Evolutionary conservation across 2,797 vertebrate genomes (phyloP).

Genomic region (Hyperoplus immaculatus): DNA sequence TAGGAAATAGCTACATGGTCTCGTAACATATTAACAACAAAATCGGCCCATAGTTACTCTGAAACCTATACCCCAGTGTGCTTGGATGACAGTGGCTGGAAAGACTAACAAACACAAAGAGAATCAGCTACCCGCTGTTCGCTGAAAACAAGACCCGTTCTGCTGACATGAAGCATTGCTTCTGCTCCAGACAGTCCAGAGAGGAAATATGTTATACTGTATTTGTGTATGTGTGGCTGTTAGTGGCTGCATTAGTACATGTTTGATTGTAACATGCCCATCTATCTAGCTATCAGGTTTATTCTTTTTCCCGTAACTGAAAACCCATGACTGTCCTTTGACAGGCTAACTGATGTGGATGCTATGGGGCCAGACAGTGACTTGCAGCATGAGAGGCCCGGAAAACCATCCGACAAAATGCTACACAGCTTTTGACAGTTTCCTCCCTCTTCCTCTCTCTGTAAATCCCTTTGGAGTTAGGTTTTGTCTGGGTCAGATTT

Average conservation of each 20-base stretch:
- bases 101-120: constrained; percentile 47
- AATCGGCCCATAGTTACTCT: constrained; percentile 35
- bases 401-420: constrained; percentile 55
- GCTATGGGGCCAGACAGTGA: constrained; percentile 57
- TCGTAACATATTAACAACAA: constrained; percentile 53
- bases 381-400: constrained; percentile 54
- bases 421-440: constrained; percentile 55
- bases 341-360: constrained; percentile 46
- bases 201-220: constrained; percentile 9
- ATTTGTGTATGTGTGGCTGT: constrained; percentile 27
- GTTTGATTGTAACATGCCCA: constrained; percentile 40
- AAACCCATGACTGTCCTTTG: constrained; percentile 51
- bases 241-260: constrained; percentile 14
- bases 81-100: constrained; percentile 40
- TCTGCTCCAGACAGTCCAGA: constrained; percentile 23
- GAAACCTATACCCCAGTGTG: constrained; percentile 50
- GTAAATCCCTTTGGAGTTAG: constrained; percentile 51
- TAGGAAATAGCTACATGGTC: constrained; percentile 55
- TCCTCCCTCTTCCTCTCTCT: constrained; percentile 53
- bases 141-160: constrained; percentile 38
- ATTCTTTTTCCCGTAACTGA: constrained; percentile 33
- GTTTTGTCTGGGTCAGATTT: constrained; percentile 78
- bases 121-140: constrained; percentile 50
- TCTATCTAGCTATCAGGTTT: constrained; percentile 15
- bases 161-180: constrained; percentile 34